Evolutionary conservation across 2,888 invertebrate genomes (phyloP), one percentile per base, ranked within the genome.

Genomic region (Chrysolina oricalcia): DNA sequence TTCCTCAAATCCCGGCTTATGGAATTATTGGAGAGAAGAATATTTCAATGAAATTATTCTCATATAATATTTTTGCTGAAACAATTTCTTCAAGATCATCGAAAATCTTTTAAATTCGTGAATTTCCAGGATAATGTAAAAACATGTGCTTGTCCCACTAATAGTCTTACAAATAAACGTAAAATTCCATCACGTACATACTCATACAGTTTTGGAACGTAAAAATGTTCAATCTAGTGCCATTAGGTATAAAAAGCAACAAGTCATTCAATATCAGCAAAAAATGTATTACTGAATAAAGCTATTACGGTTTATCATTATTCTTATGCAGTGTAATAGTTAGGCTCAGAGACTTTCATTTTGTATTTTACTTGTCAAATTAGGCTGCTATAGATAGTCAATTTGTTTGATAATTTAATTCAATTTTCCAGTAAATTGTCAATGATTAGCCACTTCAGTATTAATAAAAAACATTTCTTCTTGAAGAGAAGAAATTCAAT

Each of bases 241-340:
- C 53, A 53, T 19, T 53, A 53, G 13, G 11, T 11, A 21, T 21
- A 11, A 23, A 53, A 53, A 53, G 19, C 13, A 23, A 21, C 19
- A 21, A 53, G 53, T 53, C 53, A 53, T 21, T 53, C 53, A 17
- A 53, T 17, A 19, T 53, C 53, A 53, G 53, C 53, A 53, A 53
- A 53, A 53, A 53, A 11, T 19, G 21, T 21, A 53, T 19, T 53
- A 53, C 53, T 53, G 11, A 53, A 11, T 53, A 17, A 13, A 23
- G 21, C 53, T 53, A 23, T 53, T 13, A 53, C 53, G 9, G 19
- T 53, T 53, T 15, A 15, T 43, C 15, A 53, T 53, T 53, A 21
- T 21, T 53, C 21, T 0, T 2, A 53, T 53, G 19, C 21, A 53
- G 19, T 19, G 8, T 53, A 21, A 53, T 53, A 53, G 13, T 53